Conservation (phyloP, 2,113 vertebrate genomes). For the Numida meleagris region DNA sequence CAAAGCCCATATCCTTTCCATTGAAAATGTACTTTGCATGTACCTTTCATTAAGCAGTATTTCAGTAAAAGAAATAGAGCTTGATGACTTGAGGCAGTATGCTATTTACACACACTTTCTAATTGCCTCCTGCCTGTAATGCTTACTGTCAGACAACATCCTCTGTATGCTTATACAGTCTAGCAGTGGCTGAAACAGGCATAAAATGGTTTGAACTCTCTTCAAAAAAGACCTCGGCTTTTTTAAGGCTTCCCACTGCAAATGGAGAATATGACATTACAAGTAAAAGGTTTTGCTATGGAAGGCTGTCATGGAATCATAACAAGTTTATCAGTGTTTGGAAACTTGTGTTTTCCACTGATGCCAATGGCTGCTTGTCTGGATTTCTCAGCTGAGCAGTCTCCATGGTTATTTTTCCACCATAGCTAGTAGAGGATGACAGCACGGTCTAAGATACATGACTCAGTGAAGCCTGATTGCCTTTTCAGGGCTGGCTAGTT, state of each 20-base stretch:
- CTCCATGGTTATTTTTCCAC: not conserved
- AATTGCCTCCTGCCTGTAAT: conserved; percentile 40
- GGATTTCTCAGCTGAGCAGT: conserved; percentile 13
- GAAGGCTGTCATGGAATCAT: conserved; percentile 24
- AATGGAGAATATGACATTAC: not conserved
- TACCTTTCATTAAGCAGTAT: conserved; percentile 17
- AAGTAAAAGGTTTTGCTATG: not conserved
- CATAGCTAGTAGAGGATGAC: not conserved
- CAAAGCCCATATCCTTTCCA: not conserved
- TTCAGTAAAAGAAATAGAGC: conserved; percentile 34
- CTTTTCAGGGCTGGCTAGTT: conserved; percentile 38
- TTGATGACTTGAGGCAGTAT: not conserved
- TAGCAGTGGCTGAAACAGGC: conserved; percentile 7
- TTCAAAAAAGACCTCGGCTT: not conserved
- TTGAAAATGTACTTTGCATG: conserved; percentile 23
- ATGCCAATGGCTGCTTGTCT: not conserved
- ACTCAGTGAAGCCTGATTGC: conserved; percentile 18
- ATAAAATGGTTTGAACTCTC: not conserved
- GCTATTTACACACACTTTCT: conserved; percentile 33
- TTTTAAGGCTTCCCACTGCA: not conserved
- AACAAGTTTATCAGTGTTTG: not conserved
- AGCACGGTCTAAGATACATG: not conserved
- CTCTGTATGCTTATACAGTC: not conserved
- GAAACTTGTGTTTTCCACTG: conserved; percentile 1
- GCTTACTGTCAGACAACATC: not conserved